phyloP scores from a whole-genome alignment of 2,888 invertebrate genomes.

The Poecilus cupreus region DNA sequence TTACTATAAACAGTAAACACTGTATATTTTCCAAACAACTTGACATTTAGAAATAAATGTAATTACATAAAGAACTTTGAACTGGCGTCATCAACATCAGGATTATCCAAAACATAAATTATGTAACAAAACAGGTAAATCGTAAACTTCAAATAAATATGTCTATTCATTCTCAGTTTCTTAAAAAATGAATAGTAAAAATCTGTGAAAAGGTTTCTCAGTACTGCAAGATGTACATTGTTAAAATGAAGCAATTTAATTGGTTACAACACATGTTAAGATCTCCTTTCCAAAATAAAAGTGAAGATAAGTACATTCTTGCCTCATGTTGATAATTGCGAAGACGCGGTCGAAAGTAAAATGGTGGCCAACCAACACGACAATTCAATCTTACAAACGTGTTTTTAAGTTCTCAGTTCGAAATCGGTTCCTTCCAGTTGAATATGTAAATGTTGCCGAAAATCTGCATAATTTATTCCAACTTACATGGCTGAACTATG shows the following conservation, averaged over 20 bases:
- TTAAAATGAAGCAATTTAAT: too few species aligned
- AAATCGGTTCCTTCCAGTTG: not conserved
- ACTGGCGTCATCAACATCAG: not conserved
- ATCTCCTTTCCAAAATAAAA: too few species aligned
- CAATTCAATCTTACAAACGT: not conserved
- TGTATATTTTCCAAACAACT: not conserved
- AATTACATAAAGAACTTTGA: not conserved
- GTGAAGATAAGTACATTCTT: not conserved
- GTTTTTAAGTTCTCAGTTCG: not conserved
- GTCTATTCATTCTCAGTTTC: too few species aligned
- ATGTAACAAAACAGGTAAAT: not conserved
- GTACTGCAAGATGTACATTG: too few species aligned
- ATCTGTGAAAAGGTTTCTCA: too few species aligned
- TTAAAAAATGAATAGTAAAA: too few species aligned
- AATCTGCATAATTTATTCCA: conserved; percentile 28
- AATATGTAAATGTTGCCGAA: conserved; percentile 35
- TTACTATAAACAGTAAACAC: too few species aligned
- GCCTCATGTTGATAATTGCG: not conserved
- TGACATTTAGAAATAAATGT: not conserved
- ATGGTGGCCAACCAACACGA: not conserved
- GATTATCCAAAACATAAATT: not conserved
- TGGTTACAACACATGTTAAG: too few species aligned
- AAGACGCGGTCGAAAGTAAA: conserved; percentile 10
- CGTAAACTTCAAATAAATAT: too few species aligned
- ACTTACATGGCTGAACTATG: conserved; percentile 33